These are phyloP conservation scores for Dasypogon diadema DNA, from an alignment of 2,888 invertebrate species.

Conservation along the genomic window DNA sequence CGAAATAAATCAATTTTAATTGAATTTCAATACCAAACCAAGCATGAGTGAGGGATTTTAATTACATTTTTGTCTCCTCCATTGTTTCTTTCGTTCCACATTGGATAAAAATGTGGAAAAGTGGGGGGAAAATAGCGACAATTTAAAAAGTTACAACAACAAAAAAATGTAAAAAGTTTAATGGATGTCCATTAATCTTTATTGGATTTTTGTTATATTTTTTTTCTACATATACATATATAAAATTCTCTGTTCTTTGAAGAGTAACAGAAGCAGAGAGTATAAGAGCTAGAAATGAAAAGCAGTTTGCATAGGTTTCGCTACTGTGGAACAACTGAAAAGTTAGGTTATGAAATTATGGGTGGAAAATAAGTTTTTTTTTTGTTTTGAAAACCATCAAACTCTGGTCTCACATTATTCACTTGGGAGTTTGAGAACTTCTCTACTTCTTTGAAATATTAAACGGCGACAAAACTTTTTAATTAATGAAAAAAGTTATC, in stretches of 20 bases:
- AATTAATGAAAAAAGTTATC: neutral
- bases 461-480: conserved; percentile 22
- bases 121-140: neutral
- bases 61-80: conserved; percentile 8
- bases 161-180: conserved; percentile 1
- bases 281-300: too few species aligned
- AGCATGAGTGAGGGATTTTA: neutral
- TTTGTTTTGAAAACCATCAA: too few species aligned
- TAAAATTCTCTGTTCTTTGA: too few species aligned
- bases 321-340: too few species aligned
- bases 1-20: conserved; percentile 13
- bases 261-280: too few species aligned
- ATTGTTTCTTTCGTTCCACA: neutral
- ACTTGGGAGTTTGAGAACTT: neutral
- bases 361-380: too few species aligned
- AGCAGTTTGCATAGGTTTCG: too few species aligned
- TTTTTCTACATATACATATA: too few species aligned
- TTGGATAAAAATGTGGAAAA: neutral
- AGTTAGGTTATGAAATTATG: too few species aligned
- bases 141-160: neutral
- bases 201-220: neutral
- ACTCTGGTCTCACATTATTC: too few species aligned
- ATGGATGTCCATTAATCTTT: conserved; percentile 10
- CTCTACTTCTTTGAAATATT: neutral
- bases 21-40: neutral